Base-by-base conservation (phyloP, 2,113 vertebrate species). In the Antennarius striatus region DNA sequence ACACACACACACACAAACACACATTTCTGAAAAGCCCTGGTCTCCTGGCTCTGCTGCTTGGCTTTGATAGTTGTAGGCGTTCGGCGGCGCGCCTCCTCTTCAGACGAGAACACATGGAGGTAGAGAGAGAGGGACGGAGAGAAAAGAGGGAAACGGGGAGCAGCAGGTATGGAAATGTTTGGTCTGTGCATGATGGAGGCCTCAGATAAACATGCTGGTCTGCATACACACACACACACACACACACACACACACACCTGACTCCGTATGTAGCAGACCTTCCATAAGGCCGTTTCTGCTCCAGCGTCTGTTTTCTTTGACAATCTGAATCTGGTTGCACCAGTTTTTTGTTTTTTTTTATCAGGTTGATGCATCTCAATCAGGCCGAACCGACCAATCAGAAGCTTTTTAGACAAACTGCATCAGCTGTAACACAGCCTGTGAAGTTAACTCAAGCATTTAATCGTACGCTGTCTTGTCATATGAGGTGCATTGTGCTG, bases 181-280 rank as follows among this genome's bases (percentile, higher is more conserved):
- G 86, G 86, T 88, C 86, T 87, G 72, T 58, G 45, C 4, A n/a
- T 57, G 64, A 86, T 87, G 22, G 68, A 83, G 86, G 84, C 69
- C 55, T 70, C 62, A 64, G 56, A 64, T 83, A 88, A 85, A 90
- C 85, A 88, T 84, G 78, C 63, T 51, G 76, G 73, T 79, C 12
- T 29, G 79, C 58, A 81, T 59, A 72, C 71, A 66, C 79, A 73
- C 80, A 83, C 82, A 62, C 87, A 88, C 91, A 84, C 94, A 91
- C 82, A 22, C 71, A 66, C 79, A 73, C 80, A 83, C 82, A 62
- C 87, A 88, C 91, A 84, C 94, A 91, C 82, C 88, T 87, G 90
- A 88, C 87, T 84, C 86, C 70, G 39, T 29, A 73, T 85, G 83
- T 85, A 83, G 80, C 86, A 64, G 64, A 58, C 48, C 17, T 32